These are phyloP conservation scores for Urocynchramus pylzowi DNA, from an alignment of 2,113 vertebrate genomes.

Conservation along the genomic window DNA sequence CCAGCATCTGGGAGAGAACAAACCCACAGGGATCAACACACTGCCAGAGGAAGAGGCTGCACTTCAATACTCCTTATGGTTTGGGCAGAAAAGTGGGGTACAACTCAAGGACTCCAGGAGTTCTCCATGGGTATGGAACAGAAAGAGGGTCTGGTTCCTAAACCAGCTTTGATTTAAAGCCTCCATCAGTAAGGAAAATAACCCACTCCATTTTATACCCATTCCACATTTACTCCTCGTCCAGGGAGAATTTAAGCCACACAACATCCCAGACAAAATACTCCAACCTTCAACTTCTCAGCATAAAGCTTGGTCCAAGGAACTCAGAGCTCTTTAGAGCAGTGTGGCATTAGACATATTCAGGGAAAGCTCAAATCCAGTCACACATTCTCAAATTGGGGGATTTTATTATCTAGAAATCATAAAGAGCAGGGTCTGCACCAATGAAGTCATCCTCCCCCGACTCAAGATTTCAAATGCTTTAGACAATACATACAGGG, in stretches of 20 bases:
- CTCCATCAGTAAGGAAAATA: neutral
- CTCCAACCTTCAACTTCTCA: neutral
- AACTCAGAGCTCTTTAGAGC: neutral
- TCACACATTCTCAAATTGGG: neutral
- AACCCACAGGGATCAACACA: neutral
- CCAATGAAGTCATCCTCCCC: neutral
- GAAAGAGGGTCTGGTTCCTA: neutral
- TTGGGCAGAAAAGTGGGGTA: neutral
- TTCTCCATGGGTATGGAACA: rapidly evolving
- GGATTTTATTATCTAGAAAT: neutral
- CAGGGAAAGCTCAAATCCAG: neutral
- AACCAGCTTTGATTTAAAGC: neutral
- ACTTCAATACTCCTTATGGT: neutral
- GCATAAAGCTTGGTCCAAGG: neutral
- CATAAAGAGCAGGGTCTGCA: neutral
- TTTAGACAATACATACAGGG: neutral
- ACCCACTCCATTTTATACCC: neutral
- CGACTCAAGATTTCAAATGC: neutral
- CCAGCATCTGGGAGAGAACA: conserved; percentile 85
- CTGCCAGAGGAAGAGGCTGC: neutral
- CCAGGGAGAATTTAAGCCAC: neutral
- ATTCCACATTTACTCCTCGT: neutral
- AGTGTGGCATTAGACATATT: neutral
- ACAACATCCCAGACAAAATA: neutral
- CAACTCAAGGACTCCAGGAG: too few relatives aligned